phyloP scores from a whole-genome alignment of 2,888 invertebrate species.

The Chalcis sispes region DNA sequence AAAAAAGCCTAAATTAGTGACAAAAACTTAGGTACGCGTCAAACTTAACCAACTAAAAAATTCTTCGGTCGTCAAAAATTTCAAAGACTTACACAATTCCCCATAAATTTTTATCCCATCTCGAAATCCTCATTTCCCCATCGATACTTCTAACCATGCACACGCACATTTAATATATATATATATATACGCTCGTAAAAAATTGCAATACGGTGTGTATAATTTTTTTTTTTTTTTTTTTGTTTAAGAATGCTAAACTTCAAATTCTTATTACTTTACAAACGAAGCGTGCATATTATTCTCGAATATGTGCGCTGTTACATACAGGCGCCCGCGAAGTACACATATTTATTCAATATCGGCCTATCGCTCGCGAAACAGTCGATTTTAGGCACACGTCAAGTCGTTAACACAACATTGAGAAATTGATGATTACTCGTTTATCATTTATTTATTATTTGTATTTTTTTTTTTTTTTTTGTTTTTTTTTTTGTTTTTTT shows the following conservation, averaged over 20 bases:
- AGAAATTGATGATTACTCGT: too few relatives aligned
- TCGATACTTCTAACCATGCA: neutral
- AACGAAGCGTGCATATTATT: slow-evolving; percentile 26
- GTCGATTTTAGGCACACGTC: slow-evolving; percentile 52
- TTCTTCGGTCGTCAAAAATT: neutral
- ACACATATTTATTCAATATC: slow-evolving; percentile 5
- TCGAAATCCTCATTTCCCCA: neutral
- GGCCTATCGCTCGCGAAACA: slow-evolving; percentile 23
- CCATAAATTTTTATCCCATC: too few relatives aligned
- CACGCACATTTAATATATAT: slow-evolving; percentile 6
- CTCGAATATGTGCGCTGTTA: neutral
- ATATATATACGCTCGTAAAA: slow-evolving; percentile 24
- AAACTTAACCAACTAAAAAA: too few relatives aligned
- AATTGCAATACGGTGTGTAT: slow-evolving; percentile 36
- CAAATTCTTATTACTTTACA: neutral
- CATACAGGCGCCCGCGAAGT: neutral
- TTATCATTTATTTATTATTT: neutral
- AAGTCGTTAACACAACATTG: slow-evolving; percentile 34
- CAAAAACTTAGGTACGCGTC: too few relatives aligned
- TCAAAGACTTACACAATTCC: neutral
- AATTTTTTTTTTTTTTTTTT: neutral
- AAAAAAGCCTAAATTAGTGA: too few relatives aligned
- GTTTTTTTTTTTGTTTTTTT: slow-evolving; percentile 8
- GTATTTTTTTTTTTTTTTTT: neutral
- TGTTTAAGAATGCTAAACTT: slow-evolving; percentile 15